phyloP scores from a whole-genome alignment of 1,140 invertebrate species.

The Formica selysi region DNA sequence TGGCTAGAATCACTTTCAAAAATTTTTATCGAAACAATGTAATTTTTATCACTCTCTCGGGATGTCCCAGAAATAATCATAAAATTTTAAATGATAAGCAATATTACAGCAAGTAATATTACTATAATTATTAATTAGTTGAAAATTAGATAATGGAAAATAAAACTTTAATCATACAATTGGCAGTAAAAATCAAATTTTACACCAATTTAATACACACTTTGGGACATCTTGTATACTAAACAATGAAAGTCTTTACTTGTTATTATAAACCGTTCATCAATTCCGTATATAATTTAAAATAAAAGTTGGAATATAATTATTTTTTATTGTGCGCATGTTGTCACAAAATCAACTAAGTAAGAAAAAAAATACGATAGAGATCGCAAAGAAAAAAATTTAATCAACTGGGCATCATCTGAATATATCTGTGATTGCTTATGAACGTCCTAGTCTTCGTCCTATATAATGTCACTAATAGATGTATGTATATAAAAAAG shows the following conservation, averaged over 20 bases:
- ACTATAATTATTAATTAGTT: background rate
- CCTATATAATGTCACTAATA: background rate
- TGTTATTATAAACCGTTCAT: background rate
- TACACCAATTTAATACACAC: background rate
- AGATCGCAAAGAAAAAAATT: background rate
- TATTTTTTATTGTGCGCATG: background rate
- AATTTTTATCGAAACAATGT: background rate
- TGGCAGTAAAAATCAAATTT: constrained; percentile 5
- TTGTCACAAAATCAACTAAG: background rate
- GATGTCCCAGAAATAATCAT: background rate
- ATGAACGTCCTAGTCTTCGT: constrained; percentile 56
- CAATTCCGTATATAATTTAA: background rate
- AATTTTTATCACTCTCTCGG: background rate
- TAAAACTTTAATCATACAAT: background rate
- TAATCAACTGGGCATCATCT: constrained; percentile 42
- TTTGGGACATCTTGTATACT: background rate
- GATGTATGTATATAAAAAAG: background rate
- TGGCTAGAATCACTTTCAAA: background rate
- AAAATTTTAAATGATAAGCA: background rate
- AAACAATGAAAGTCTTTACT: constrained; percentile 10
- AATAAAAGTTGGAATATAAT: background rate
- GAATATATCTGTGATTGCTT: constrained; percentile 65
- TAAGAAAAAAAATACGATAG: background rate
- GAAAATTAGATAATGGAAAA: background rate
- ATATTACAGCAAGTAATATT: background rate